Evolutionary conservation across 1,140 invertebrate species (phyloP), one percentile per base, ranked within the genome.

Genomic region (Lasioglossum baleicum): DNA sequence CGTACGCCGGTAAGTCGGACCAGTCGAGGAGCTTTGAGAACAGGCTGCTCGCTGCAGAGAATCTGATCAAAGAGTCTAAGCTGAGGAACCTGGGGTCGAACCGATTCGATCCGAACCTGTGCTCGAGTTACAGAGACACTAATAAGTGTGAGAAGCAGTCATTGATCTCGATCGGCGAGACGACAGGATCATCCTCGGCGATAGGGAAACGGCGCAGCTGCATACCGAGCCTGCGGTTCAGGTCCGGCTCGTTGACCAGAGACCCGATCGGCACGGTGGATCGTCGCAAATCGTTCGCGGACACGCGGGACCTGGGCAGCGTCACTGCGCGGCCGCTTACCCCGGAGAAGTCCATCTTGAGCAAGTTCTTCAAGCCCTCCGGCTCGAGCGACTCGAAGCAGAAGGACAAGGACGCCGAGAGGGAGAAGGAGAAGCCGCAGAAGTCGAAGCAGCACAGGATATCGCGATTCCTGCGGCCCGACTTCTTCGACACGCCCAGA

Each of bases 401-500:
- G 56, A 90, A 0, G 51, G 13, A 53, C 51, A 53, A 53, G 51
- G 51, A 53, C 15, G 15, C 15, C 3, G 92, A 93, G 0, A 93
- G 90, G 69, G 92, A 93, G 26, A 90, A 91, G n/a, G 90, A 79
- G 17, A 92, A 91, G 85, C 83, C 65, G 53, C 81, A 79, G 17
- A 90, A 88, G 78, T 84, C 88, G 17, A 92, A 91, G 40, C 94
- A 94, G 78, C 94, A 95, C 42, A 93, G 95, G 75, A 94, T 96
- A 60, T 96, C 96, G 17, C 93, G 96, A 79, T 96, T 96, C 89
- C 90, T 97, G 69, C 93, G 96, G 15, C 96, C 96, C 0, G 96
- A 97, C 88, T 97, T 97, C 88, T 97, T 96, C 84, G 96, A 97
- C 71, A 94, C 96, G 0, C 95, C 95, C 0, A 90, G 94, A 60